Conservation (phyloP, 2,113 vertebrate genomes). For the Ceratotherium simum region DNA sequence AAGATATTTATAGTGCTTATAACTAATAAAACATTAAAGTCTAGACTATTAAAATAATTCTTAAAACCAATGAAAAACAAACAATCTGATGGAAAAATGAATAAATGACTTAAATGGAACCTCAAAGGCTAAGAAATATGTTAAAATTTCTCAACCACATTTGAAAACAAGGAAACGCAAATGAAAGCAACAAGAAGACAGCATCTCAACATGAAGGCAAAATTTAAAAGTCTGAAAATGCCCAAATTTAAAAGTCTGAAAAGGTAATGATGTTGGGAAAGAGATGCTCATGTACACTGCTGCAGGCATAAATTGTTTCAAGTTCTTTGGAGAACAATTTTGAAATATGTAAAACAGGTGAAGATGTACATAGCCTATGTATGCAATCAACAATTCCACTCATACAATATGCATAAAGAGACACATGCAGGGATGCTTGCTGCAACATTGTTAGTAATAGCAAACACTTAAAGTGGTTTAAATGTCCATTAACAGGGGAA, state of each 20-base stretch:
- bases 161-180: not conserved
- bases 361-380: not conserved
- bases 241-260: not conserved
- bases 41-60: not conserved
- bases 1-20: not conserved
- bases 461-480: not conserved
- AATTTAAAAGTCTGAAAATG: not conserved
- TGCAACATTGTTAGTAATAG: not conserved
- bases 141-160: slow-evolving; percentile 6
- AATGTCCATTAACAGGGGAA: not conserved
- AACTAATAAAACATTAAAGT: not conserved
- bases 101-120: not conserved
- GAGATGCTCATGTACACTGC: not conserved
- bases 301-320: not conserved
- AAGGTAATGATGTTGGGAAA: not conserved
- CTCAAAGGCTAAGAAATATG: not conserved
- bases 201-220: slow-evolving; percentile 26
- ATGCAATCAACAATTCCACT: not conserved
- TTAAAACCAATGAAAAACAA: not conserved
- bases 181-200: slow-evolving; percentile 31
- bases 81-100: not conserved
- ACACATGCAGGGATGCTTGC: not conserved
- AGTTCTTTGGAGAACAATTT: not conserved
- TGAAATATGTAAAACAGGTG: not conserved
- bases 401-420: not conserved